Evolutionary conservation across 2,113 vertebrate species (phyloP), one percentile per base, ranked within the genome.

Genomic region (Brachyhypopomus occidentalis): DNA sequence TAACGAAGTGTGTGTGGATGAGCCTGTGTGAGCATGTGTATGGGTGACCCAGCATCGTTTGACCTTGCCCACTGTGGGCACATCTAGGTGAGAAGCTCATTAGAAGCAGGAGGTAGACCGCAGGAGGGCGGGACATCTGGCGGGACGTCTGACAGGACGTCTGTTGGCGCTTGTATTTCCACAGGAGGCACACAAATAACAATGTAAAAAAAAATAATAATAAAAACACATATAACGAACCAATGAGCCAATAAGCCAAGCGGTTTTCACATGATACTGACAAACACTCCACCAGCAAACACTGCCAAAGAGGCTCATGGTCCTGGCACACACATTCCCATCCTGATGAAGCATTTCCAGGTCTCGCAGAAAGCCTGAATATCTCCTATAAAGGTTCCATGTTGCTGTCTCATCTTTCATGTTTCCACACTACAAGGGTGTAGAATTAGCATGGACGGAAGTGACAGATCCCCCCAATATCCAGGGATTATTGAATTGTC

Each of bases 141-240:
- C 45, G 77, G 71, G 30, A 30, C 30, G 30, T 30, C 30, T 30
- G 79, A 38, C 78, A 60, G 80, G 72, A 73, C 82, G 75, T 74
- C 78, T 77, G 82, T 79, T 56, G 77, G 71, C 78, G 75, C 77
- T 81, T 75, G 23, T 55, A 74, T 79, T 85, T 83, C 70, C 79
- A 80, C 82, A 82, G 77, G 73, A 66, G 77, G 73, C 60, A 70
- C 77, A 80, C 58, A 78, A 84, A 85, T 85, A 85, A 74, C 22
- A 41, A 77, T 20, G 45, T 38, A 72, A 69, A 70, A 66, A 72
- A 78, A 0, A 52, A n/a, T n/a, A 45, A 45, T 45, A 45, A 45
- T 1, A 8, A 45, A 45, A 45, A 69, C 76, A 79, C 56, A 77
- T 82, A 85, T 83, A 85, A 75, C 17, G 23, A 77, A 16, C 30